A percentile compares a stretch with the other conserved stretches of the same genome.
These are phyloP conservation scores for Pachyramphus minor DNA, from an alignment of 2,113 vertebrate species.

Conservation along the genomic window DNA sequence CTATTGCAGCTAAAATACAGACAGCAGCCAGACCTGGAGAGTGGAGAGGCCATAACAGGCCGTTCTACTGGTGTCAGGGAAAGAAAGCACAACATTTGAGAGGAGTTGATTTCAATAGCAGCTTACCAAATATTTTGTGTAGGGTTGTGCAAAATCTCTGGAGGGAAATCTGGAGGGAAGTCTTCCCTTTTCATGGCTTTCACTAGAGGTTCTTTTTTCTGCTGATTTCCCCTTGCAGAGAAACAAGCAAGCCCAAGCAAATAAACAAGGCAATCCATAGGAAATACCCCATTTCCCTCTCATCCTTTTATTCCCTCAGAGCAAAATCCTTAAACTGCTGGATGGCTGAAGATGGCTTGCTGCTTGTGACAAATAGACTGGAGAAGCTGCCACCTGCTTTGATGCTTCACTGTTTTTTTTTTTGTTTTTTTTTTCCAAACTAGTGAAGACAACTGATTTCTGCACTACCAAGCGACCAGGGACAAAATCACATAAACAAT, in stretches of 20 bases:
- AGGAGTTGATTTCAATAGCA: neutral
- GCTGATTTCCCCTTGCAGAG: neutral
- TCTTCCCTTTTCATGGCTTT: neutral
- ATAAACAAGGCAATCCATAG: constrained; percentile 30
- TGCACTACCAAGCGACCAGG: neutral
- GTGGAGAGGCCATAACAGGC: neutral
- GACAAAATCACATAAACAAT: neutral
- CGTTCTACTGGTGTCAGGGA: neutral
- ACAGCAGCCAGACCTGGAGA: neutral
- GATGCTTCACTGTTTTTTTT: neutral
- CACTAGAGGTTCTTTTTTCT: neutral
- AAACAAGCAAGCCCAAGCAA: constrained; percentile 2
- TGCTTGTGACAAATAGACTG: neutral
- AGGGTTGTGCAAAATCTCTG: neutral
- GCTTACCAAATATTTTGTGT: neutral
- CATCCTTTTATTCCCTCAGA: neutral
- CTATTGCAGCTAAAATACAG: neutral
- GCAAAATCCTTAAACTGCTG: neutral
- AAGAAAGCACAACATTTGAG: neutral
- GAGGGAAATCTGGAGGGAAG: constrained; percentile 12
- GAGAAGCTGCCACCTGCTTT: neutral
- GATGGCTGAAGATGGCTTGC: neutral
- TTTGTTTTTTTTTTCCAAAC: neutral
- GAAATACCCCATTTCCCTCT: constrained; percentile 37
- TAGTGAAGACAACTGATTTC: neutral